A percentile compares a stretch with the other conserved stretches of the same genome.
phyloP scores from a whole-genome alignment of 1,140 invertebrate genomes.

The Pseudomyrmex gracilis region DNA sequence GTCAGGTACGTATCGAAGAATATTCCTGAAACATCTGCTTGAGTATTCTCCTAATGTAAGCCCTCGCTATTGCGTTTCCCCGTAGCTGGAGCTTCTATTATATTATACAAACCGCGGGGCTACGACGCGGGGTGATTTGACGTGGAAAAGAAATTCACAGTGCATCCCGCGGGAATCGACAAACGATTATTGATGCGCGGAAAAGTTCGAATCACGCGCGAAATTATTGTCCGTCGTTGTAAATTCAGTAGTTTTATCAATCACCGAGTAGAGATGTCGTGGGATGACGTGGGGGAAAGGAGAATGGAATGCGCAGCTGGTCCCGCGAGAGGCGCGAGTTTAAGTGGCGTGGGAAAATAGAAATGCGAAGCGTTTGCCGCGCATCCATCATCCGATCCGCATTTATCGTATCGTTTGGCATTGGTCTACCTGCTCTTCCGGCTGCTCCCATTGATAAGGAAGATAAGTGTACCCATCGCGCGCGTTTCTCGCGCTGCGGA shows the following conservation, averaged over 20 bases:
- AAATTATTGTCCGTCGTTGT: slow-evolving; percentile 35
- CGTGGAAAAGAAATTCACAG: background rate
- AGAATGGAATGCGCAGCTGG: slow-evolving; percentile 4
- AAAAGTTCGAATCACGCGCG: slow-evolving; percentile 8
- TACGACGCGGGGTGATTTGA: background rate
- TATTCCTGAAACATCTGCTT: slow-evolving; percentile 17
- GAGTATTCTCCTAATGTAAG: slow-evolving; percentile 30
- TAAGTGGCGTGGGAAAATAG: slow-evolving; percentile 75
- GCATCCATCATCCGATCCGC: slow-evolving; percentile 75
- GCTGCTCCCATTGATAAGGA: slow-evolving; percentile 73
- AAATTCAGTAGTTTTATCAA: slow-evolving; percentile 62
- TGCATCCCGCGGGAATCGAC: slow-evolving; percentile 34
- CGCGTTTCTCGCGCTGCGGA: slow-evolving; percentile 33
- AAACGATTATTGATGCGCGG: slow-evolving; percentile 31
- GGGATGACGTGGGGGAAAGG: background rate
- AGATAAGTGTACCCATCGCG: slow-evolving; percentile 71
- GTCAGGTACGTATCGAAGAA: slow-evolving; percentile 13
- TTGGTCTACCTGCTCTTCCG: slow-evolving; percentile 67
- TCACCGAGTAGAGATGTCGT: slow-evolving; percentile 64
- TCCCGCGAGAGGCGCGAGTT: slow-evolving; percentile 33
- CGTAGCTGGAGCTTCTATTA: slow-evolving; percentile 20
- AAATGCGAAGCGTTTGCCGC: slow-evolving; percentile 67
- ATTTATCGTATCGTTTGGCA: slow-evolving; percentile 72
- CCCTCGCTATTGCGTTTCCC: background rate
- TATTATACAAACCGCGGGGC: background rate